Base-by-base conservation (phyloP, 1,140 invertebrate genomes). In the Pogonomyrmex barbatus region DNA sequence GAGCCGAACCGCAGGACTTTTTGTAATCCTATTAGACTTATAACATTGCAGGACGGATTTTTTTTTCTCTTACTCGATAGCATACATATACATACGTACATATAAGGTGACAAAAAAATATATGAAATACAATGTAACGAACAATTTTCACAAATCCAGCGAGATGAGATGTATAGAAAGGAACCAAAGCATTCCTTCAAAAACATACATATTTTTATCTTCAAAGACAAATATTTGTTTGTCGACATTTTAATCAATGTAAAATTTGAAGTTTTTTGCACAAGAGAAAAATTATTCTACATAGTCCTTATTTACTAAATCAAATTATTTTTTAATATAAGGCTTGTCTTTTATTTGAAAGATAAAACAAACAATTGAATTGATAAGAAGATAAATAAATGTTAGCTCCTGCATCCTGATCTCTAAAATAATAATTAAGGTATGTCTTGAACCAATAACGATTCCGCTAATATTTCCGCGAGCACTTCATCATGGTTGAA, bases 11-110 rank as follows among this genome's bases (percentile, higher is more conserved):
- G 90, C 92, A 91, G 91, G 88, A 86, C 87, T 94, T 94, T 91
- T 88, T 88, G 82, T 94, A 92, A 95, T 95, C 94, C 94, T 94
- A 94, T 95, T 94, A 94, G 91, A 91, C 82, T 58, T 82, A 82
- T 60, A 68, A 30, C 62, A n/a, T 50, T 42, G 17, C 17, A 58
- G 30, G 39, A 52, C 36, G 60, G 47, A 82, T 60, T 42, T 30
- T 47, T 47, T 71, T 71, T 73, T 73, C 36, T 17, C 52, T 24
- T 68, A 58, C 52, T 60, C 67, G 63, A 82, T 14, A 14, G 52
- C 39, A 2, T 70, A 42, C 33, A 42, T 82, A n/a, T 17, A 58
- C 67, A 10, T 58, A 30, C 54, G 36, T 71, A 17, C 39, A 36
- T 58, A 2, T 30, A 10, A 71, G 30, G 67, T 60, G 67, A 71